A percentile compares a stretch with the other conserved stretches of the same genome.
phyloP scores from a whole-genome alignment of 2,888 invertebrate genomes.

The Therioaphis trifolii region DNA sequence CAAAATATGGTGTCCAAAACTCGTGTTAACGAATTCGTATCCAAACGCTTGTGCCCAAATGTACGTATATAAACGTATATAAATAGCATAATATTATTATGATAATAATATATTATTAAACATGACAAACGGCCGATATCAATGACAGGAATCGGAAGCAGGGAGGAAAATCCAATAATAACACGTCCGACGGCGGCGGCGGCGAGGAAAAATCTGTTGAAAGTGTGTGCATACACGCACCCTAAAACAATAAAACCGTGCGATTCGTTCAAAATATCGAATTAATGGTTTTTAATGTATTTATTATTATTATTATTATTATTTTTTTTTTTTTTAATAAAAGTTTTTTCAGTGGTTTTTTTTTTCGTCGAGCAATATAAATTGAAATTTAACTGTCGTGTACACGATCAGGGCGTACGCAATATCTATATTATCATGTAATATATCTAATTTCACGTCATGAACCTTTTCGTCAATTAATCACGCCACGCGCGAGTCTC shows the following conservation, averaged over 20 bases:
- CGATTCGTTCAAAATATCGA: slow-evolving; percentile 5
- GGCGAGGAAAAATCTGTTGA: slow-evolving; percentile 40
- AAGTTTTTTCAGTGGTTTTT: slow-evolving; percentile 28
- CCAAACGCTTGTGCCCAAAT: too few relatives aligned
- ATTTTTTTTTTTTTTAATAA: slow-evolving; percentile 27
- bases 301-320: too few relatives aligned
- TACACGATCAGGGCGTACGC: background rate
- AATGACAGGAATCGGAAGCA: slow-evolving; percentile 16
- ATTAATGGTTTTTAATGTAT: background rate
- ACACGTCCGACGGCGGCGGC: background rate
- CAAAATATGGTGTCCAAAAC: too few relatives aligned
- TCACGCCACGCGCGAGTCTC: background rate
- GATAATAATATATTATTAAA: background rate
- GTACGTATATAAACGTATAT: too few relatives aligned
- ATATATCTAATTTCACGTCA: background rate
- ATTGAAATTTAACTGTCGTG: slow-evolving; percentile 34
- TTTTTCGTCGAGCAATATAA: slow-evolving; percentile 3
- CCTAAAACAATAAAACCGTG: slow-evolving; percentile 37
- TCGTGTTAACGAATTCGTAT: too few relatives aligned
- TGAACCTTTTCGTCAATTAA: slow-evolving; percentile 32
- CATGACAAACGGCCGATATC: slow-evolving; percentile 26
- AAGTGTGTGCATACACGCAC: background rate
- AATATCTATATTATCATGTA: slow-evolving; percentile 11
- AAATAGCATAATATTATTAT: background rate
- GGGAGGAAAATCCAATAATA: background rate